Conservation (phyloP, 2,888 invertebrate species). For the Bhutanitis thaidina region DNA sequence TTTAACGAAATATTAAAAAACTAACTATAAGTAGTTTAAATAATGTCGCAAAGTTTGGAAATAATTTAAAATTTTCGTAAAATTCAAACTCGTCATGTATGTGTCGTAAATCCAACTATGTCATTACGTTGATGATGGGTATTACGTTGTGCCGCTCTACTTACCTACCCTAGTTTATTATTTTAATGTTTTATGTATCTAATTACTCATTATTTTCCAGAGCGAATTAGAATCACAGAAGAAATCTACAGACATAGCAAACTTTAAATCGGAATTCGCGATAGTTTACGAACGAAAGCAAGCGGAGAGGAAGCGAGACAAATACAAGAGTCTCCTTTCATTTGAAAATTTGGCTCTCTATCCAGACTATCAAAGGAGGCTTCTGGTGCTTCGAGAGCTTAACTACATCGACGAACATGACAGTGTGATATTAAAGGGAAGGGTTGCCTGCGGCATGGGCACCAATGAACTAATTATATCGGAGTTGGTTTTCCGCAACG, state of each 20-base stretch:
- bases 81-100: too few relatives aligned
- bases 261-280: constrained; percentile 89
- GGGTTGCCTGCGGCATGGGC: constrained; percentile 73
- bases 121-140: too few relatives aligned
- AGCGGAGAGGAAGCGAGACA: constrained; percentile 83
- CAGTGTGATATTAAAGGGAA: constrained; percentile 67
- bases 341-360: constrained; percentile 91
- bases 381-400: constrained; percentile 86
- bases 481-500: constrained; percentile 94
- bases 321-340: constrained; percentile 87
- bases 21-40: too few relatives aligned
- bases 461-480: constrained; percentile 94
- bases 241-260: constrained; percentile 86
- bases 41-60: too few relatives aligned
- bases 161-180: too few relatives aligned
- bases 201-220: constrained; percentile 1
- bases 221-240: constrained; percentile 61
- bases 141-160: too few relatives aligned
- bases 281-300: constrained; percentile 86
- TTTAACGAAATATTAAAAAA: too few relatives aligned
- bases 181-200: too few relatives aligned
- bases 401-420: constrained; percentile 82
- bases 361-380: constrained; percentile 92
- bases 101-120: too few relatives aligned
- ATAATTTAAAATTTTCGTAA: too few relatives aligned